phyloP scores from a whole-genome alignment of 2,888 invertebrate genomes.

The Nomada fucata region DNA sequence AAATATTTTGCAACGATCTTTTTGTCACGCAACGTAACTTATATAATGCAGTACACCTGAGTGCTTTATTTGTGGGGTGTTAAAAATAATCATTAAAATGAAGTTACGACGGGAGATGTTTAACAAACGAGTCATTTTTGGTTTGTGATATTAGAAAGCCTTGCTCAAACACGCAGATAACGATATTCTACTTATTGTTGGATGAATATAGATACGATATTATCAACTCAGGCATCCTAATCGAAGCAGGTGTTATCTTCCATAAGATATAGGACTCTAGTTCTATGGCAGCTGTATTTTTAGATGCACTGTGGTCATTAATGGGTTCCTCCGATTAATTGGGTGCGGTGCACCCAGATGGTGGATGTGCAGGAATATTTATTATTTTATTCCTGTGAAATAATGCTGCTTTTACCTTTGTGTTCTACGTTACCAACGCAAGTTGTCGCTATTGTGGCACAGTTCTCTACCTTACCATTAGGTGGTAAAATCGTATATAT shows the following conservation, averaged over 20 bases:
- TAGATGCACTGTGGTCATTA: too few species aligned
- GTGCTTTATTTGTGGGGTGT: too few species aligned
- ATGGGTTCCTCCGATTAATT: too few species aligned
- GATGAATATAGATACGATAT: not conserved
- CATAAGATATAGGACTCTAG: not conserved
- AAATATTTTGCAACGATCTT: not conserved
- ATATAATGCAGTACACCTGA: too few species aligned
- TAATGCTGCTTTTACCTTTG: too few species aligned
- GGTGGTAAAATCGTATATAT: not conserved
- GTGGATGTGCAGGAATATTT: too few species aligned
- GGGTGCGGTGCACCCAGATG: too few species aligned
- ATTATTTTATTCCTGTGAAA: too few species aligned
- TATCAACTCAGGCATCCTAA: not conserved
- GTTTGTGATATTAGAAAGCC: not conserved
- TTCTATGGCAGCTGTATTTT: not conserved
- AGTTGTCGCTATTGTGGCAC: not conserved
- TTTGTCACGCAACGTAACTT: too few species aligned
- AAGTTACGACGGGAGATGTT: too few species aligned
- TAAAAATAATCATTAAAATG: too few species aligned
- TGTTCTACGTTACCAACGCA: not conserved
- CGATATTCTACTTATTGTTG: not conserved
- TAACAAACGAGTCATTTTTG: too few species aligned
- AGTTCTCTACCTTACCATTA: slow-evolving; percentile 47
- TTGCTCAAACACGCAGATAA: not conserved
- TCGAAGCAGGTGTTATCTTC: not conserved